Conservation (phyloP, 2,888 invertebrate genomes). For the Lacanobia oleracea region DNA sequence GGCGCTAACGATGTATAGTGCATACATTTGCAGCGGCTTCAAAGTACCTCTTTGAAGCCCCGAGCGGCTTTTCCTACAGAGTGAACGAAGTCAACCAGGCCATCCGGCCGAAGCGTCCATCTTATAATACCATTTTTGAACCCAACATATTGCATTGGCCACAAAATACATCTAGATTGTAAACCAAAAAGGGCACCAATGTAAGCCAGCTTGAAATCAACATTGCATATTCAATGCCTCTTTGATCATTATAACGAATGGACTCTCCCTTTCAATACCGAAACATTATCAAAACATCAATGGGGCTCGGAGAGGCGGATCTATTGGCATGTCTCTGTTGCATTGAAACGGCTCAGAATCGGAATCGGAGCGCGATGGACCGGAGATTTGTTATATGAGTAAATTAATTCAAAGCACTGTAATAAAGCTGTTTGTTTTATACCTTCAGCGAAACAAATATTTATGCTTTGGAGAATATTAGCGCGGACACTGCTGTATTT, state of each 20-base stretch:
- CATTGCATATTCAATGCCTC: neutral
- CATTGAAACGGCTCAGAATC: neutral
- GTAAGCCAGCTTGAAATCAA: neutral
- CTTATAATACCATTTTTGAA: neutral
- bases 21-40: neutral
- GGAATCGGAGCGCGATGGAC: neutral
- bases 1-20: neutral
- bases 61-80: neutral
- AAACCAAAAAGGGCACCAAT: neutral
- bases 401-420: neutral
- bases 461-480: neutral
- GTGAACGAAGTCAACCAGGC: neutral
- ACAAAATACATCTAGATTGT: neutral
- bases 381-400: neutral
- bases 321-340: neutral
- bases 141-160: neutral
- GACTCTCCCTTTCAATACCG: neutral
- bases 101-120: neutral
- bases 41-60: too few relatives aligned
- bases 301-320: neutral
- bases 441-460: neutral
- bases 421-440: neutral
- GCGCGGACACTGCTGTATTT: neutral
- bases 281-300: slow-evolving; percentile 13
- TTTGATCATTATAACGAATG: neutral